Base-by-base conservation (phyloP, 2,113 vertebrate genomes). In the Fregata magnificens region DNA sequence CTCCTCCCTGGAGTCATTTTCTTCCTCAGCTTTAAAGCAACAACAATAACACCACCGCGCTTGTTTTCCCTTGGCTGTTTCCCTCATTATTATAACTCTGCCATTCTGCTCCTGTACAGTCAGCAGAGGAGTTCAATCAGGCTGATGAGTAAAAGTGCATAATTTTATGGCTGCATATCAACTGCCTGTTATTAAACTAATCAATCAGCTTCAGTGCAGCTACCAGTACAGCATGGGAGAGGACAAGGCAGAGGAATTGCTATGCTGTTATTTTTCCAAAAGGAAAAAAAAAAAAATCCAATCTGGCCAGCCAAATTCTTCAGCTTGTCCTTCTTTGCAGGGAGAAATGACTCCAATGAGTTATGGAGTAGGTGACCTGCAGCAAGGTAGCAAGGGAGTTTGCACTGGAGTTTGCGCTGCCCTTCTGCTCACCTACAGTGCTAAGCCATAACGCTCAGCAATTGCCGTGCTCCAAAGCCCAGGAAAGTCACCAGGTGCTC, bases 101-200 rank as follows among this genome's bases (percentile, higher is more conserved):
- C 91, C 71, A 77, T 95, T 91, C 96, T 90, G 89, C 94, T 96
- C 93, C 96, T 82, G 86, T 97, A 82, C 91, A 94, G 82, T 90
- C 96, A 97, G 97, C 96, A 96, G 93, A 95, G 94, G 95, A 97
- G 94, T 91, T 97, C 97, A 97, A 97, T 97, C 97, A 96, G 95
- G 93, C 96, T 97, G 97, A 97, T 97, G 97, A 97, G 96, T 96
- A 96, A 77, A 96, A 97, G 95, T 93, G 94, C 94, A 96, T 97
- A 97, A 97, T 97, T 97, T 97, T 97, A 97, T 97, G 97, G 96
- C 95, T 97, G 96, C 96, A 81, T 96, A 95, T 96, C 97, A 97
- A 97, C 96, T 90, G 94, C 95, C 84, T 97, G 95, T 97, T 97
- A 97, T 97, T 97, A 97, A 97, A 97, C 95, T 91, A 97, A 97